phyloP scores from a whole-genome alignment of 2,113 vertebrate genomes.

The Microcebus murinus region DNA sequence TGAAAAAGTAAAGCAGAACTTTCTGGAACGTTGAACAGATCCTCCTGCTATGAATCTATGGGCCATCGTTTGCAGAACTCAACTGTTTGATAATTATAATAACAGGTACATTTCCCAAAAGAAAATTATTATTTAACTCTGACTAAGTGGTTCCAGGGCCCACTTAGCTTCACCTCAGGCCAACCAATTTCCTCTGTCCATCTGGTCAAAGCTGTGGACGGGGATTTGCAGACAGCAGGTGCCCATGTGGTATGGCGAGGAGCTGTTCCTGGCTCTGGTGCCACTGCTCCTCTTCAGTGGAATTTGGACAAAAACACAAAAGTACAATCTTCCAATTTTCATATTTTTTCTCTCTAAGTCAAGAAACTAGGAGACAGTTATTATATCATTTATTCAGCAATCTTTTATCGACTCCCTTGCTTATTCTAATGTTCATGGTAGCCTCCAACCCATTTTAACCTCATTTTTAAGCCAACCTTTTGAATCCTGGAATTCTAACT shows the following conservation, averaged over 20 bases:
- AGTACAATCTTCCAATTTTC: background rate
- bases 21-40: constrained; percentile 11
- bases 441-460: background rate
- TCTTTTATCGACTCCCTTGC: background rate
- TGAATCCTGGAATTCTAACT: background rate
- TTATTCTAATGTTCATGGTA: background rate
- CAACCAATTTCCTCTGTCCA: constrained; percentile 19
- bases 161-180: background rate
- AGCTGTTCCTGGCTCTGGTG: background rate
- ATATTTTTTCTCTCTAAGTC: constrained; percentile 4
- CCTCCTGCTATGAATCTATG: background rate
- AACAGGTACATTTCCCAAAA: background rate
- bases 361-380: background rate
- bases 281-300: background rate
- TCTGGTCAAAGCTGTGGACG: background rate
- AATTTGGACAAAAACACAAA: constrained; percentile 38
- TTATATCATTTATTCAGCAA: constrained; percentile 8
- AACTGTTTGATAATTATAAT: background rate
- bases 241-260: background rate
- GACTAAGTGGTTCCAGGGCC: background rate
- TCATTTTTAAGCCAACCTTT: background rate
- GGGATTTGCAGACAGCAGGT: background rate
- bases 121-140: constrained; percentile 23
- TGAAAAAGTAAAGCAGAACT: background rate
- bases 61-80: background rate